Evolutionary conservation across 2,888 invertebrate genomes (phyloP).

Genomic region (Hanleya hanleyi): DNA sequence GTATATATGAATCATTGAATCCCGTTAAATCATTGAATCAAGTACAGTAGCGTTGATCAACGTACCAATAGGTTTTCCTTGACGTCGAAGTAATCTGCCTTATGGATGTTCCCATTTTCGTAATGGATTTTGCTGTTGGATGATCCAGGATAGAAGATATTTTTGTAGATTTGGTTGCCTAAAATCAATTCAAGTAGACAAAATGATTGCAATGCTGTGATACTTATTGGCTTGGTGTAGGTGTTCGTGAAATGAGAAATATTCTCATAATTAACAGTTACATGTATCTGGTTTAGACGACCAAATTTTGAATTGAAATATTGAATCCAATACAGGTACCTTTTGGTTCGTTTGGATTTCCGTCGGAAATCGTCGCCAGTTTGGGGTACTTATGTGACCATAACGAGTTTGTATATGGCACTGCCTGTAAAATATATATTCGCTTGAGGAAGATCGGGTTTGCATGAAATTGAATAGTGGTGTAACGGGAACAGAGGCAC

Average conservation of each 20-base stretch:
- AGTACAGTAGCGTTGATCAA: no score
- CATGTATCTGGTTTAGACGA: no score
- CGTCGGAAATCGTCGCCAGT: slow-evolving; percentile 4
- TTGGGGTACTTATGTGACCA: slow-evolving; percentile 22
- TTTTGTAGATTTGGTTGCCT: slow-evolving; percentile 30
- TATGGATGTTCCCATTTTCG: not conserved
- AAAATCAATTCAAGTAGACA: not conserved
- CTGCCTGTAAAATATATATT: not conserved
- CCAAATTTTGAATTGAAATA: no score
- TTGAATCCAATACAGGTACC: no score
- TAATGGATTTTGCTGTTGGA: slow-evolving; percentile 12
- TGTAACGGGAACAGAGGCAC: no score
- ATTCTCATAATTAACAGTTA: no score
- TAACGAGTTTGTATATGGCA: slow-evolving; percentile 6
- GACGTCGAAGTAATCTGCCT: slow-evolving; percentile 18
- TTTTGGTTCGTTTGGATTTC: slow-evolving; percentile 11
- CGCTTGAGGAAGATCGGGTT: not conserved
- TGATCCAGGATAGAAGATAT: slow-evolving; percentile 17
- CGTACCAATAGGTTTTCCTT: slow-evolving; percentile 23
- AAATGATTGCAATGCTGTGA: not conserved
- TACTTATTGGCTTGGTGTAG: not conserved
- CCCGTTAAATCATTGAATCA: no score
- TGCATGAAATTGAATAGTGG: no score
- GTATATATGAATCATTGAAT: no score
- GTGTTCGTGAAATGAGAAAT: no score